These are phyloP conservation scores for Siphlonurus alternatus DNA, from an alignment of 2,888 invertebrate genomes.

Conservation along the genomic window DNA sequence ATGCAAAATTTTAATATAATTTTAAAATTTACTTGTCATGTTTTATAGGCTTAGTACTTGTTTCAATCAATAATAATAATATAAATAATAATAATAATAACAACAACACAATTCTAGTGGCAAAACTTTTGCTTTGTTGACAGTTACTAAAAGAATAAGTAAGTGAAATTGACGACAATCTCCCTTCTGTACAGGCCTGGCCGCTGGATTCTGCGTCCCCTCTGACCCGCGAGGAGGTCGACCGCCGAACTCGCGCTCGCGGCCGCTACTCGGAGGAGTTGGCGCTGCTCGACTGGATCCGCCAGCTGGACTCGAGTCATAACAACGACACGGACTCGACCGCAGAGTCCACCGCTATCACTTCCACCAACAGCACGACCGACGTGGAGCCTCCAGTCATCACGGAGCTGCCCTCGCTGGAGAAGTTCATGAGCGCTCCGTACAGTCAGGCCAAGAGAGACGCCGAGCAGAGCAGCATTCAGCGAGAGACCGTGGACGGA, in stretches of 20 bases:
- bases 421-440: not conserved
- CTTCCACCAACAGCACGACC: no score
- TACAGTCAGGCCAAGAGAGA: not conserved
- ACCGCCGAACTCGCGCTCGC: not conserved
- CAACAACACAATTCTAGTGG: no score
- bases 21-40: no score
- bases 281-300: not conserved
- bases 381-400: not conserved
- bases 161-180: no score
- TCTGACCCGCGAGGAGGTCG: not conserved
- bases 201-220: not conserved
- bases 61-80: no score
- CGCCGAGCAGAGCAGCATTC: conserved; percentile 11
- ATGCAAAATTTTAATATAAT: no score
- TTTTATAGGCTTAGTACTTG: no score
- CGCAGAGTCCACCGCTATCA: not conserved
- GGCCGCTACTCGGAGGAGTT: not conserved
- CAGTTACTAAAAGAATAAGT: no score
- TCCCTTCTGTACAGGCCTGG: not conserved
- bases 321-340: not conserved
- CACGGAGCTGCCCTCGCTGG: not conserved
- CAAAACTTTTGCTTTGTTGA: no score
- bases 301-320: not conserved
- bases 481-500: conserved; percentile 18
- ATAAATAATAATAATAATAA: no score